These are phyloP conservation scores for Empis stercorea DNA, from an alignment of 2,888 invertebrate species.

Conservation along the genomic window DNA sequence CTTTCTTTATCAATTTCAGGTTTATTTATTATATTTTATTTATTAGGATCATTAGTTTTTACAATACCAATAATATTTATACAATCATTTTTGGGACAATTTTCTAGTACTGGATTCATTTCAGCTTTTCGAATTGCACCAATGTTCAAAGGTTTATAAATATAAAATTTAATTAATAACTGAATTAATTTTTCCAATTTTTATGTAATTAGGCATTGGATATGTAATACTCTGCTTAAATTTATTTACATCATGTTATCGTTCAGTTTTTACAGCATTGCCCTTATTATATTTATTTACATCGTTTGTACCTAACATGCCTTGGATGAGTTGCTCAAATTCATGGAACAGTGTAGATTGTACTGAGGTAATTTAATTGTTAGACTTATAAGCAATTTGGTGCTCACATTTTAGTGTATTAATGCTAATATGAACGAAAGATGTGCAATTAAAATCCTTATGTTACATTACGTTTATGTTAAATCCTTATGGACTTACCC, in stretches of 20 bases:
- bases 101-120: constrained; percentile 67
- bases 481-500: too few relatives aligned
- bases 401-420: too few relatives aligned
- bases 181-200: not conserved
- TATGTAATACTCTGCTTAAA: constrained; percentile 69
- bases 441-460: too few relatives aligned
- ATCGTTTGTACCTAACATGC: constrained; percentile 43
- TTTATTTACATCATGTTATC: constrained; percentile 63
- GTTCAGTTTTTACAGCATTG: constrained; percentile 69
- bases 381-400: too few relatives aligned
- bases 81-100: constrained; percentile 78
- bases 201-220: constrained; percentile 24
- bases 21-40: not conserved
- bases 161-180: not conserved
- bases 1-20: not conserved
- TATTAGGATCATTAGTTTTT: constrained; percentile 3
- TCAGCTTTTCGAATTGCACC: constrained; percentile 72
- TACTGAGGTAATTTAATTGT: not conserved
- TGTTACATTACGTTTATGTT: too few relatives aligned
- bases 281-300: constrained; percentile 65
- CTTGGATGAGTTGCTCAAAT: not conserved
- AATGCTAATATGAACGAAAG: too few relatives aligned
- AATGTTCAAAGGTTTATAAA: constrained; percentile 66
- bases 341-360: constrained; percentile 17
- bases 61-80: constrained; percentile 70